A percentile compares a stretch with the other conserved stretches of the same genome.
Conservation (phyloP, 2,888 invertebrate genomes). For the Tetropium fuscum region DNA sequence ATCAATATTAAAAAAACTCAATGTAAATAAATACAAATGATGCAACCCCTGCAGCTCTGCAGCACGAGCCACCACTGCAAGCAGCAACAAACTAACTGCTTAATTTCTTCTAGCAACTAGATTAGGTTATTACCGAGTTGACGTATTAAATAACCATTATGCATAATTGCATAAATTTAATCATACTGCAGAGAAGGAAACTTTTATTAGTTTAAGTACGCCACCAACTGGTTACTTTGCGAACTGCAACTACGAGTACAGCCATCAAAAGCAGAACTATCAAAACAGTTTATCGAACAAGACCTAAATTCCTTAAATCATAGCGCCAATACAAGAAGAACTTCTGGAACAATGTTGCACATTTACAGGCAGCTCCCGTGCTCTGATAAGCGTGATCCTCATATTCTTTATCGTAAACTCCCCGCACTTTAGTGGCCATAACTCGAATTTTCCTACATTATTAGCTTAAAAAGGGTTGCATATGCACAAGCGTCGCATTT, state of each 20-base stretch:
- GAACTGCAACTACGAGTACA: neutral
- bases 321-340: slow-evolving; percentile 4
- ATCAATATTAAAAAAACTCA: too few species aligned
- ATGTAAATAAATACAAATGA: too few species aligned
- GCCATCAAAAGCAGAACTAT: neutral
- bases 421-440: slow-evolving; percentile 20
- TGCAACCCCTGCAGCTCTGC: too few species aligned
- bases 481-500: slow-evolving; percentile 21
- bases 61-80: too few species aligned
- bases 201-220: too few species aligned
- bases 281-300: neutral
- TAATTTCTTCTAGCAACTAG: too few species aligned
- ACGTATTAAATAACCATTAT: too few species aligned
- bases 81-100: too few species aligned
- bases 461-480: slow-evolving; percentile 21
- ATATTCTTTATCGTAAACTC: slow-evolving; percentile 17
- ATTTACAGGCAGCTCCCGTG: slow-evolving; percentile 5
- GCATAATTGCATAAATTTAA: too few species aligned
- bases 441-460: slow-evolving; percentile 18
- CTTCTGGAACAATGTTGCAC: slow-evolving; percentile 22
- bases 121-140: too few species aligned
- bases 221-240: too few species aligned
- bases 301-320: neutral
- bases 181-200: too few species aligned
- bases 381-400: slow-evolving; percentile 9